Evolutionary conservation across 2,113 vertebrate species (phyloP).

Genomic region (Semicossyphus pulcher): DNA sequence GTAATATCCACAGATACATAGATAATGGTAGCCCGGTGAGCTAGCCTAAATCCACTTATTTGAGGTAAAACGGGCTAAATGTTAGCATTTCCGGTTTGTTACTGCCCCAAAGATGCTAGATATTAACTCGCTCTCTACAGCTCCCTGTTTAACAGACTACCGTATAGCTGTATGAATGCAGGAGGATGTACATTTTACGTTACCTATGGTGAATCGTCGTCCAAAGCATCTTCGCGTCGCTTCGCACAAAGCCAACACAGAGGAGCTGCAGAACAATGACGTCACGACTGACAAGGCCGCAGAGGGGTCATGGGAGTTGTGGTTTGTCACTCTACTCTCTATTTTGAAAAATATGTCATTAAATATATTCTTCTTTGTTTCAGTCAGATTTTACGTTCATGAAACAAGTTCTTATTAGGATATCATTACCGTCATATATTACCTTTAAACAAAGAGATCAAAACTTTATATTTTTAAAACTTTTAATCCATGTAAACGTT

Average conservation of each 20-base stretch:
- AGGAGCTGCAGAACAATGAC: constrained; percentile 60
- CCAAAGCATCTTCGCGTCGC: constrained; percentile 61
- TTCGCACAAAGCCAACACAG: constrained; percentile 68
- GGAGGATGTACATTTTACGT: constrained; percentile 31
- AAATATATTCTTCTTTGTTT: too few species aligned
- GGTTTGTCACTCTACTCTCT: too few species aligned
- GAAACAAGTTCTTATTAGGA: too few species aligned
- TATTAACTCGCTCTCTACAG: background rate
- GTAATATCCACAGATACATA: background rate
- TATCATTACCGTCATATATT: too few species aligned
- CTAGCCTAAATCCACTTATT: constrained; percentile 56
- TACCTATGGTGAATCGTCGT: constrained; percentile 54
- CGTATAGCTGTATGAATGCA: background rate
- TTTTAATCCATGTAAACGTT: too few species aligned
- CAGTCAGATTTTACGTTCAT: too few species aligned
- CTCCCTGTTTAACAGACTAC: background rate
- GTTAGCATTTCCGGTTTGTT: background rate
- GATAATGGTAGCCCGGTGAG: constrained; percentile 5
- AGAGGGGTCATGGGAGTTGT: constrained; percentile 63
- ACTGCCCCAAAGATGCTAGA: background rate
- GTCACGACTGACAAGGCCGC: constrained; percentile 41
- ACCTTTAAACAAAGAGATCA: too few species aligned
- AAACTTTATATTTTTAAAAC: too few species aligned
- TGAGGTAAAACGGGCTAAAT: background rate
- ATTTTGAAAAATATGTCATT: background rate